Conservation (phyloP, 2,888 invertebrate genomes). For the Doris montereyensis region DNA sequence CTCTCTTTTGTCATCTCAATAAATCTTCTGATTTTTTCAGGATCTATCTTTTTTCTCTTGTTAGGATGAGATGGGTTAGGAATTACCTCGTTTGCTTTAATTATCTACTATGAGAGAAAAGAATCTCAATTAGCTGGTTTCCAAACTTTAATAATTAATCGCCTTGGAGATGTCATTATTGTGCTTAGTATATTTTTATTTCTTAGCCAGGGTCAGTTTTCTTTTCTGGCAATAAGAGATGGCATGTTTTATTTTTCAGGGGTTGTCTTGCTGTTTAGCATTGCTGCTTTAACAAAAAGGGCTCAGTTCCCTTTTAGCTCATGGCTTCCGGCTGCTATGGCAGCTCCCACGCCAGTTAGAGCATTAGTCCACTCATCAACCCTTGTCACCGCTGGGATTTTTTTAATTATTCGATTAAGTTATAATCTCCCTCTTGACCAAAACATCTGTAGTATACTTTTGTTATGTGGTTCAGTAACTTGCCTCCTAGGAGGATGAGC, state of each 20-base stretch:
- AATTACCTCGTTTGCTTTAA: slow-evolving; percentile 82
- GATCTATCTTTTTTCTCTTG: slow-evolving; percentile 81
- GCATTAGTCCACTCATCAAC: slow-evolving; percentile 85
- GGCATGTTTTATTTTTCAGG: slow-evolving; percentile 73
- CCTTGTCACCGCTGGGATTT: slow-evolving; percentile 84
- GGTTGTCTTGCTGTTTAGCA: slow-evolving; percentile 73
- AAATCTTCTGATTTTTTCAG: slow-evolving; percentile 80
- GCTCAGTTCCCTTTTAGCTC: slow-evolving; percentile 87
- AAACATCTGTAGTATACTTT: slow-evolving; percentile 75
- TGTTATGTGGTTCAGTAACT: slow-evolving; percentile 74
- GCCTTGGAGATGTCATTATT: slow-evolving; percentile 82
- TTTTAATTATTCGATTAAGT: slow-evolving; percentile 83
- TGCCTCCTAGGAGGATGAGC: slow-evolving; percentile 67
- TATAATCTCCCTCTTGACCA: slow-evolving; percentile 73
- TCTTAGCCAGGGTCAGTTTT: slow-evolving; percentile 54
- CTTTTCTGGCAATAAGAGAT: no score
- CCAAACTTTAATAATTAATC: slow-evolving; percentile 82
- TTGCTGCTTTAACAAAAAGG: slow-evolving; percentile 82
- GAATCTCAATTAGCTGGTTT: slow-evolving; percentile 82
- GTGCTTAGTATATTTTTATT: slow-evolving; percentile 76
- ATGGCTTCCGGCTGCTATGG: slow-evolving; percentile 83
- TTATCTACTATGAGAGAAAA: slow-evolving; percentile 82
- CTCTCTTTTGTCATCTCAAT: slow-evolving; percentile 81
- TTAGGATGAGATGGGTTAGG: slow-evolving; percentile 84
- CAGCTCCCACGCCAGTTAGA: slow-evolving; percentile 85